These are phyloP conservation scores for Petrosia ficiformis DNA, from an alignment of 37 sponge, comb jelly and placozoan genomes.

Conservation along the genomic window DNA sequence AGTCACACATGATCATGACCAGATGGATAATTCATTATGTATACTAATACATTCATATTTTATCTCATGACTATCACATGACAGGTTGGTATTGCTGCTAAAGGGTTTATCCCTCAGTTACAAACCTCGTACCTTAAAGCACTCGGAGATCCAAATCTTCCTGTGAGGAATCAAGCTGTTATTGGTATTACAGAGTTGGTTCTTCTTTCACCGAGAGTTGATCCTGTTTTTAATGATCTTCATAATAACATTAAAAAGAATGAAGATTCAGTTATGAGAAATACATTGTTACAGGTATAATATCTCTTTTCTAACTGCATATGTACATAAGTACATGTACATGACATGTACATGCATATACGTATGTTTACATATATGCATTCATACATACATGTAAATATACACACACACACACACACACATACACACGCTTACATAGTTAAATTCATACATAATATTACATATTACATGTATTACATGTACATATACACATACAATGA, in stretches of 20 bases:
- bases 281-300: background rate
- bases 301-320: background rate
- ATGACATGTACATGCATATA: too few species aligned
- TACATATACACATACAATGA: too few species aligned
- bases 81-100: slow-evolving; percentile 79
- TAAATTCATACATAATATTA: too few species aligned
- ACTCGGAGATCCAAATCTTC: slow-evolving; percentile 74
- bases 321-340: too few species aligned
- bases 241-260: slow-evolving; percentile 83
- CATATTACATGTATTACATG: too few species aligned
- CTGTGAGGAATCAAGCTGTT: slow-evolving; percentile 72
- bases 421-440: too few species aligned
- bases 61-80: background rate
- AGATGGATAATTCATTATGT: background rate
- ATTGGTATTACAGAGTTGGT: slow-evolving; percentile 73
- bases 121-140: slow-evolving; percentile 98
- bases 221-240: slow-evolving; percentile 87
- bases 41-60: too few species aligned
- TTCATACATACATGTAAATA: background rate
- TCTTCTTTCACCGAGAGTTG: slow-evolving; percentile 67
- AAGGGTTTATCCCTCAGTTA: slow-evolving; percentile 87
- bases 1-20: background rate
- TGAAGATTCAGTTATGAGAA: slow-evolving; percentile 48
- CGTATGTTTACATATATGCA: too few species aligned
- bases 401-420: too few species aligned